phyloP scores from a whole-genome alignment of 2,888 invertebrate genomes.

The Spodoptera picta region DNA sequence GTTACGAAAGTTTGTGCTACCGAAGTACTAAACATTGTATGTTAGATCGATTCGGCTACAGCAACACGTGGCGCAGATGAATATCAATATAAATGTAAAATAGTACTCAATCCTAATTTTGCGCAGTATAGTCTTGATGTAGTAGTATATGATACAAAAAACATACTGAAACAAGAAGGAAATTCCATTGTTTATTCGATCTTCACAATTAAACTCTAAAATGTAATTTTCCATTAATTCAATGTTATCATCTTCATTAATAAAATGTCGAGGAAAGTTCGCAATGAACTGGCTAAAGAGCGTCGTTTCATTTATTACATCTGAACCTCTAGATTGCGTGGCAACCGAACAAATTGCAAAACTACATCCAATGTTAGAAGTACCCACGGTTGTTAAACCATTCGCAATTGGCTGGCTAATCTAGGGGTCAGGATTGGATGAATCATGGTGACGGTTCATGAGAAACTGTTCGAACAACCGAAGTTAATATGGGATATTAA shows the following conservation, averaged over 20 bases:
- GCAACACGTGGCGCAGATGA: slow-evolving; percentile 2
- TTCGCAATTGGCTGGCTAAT: slow-evolving; percentile 57
- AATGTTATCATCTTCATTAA: slow-evolving; percentile 7
- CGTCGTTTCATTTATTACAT: slow-evolving; percentile 22
- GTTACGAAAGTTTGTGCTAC: slow-evolving; percentile 2
- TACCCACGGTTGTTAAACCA: slow-evolving; percentile 50
- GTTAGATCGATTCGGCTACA: slow-evolving; percentile 1
- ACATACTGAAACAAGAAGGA: slow-evolving; percentile 3
- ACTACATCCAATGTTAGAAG: slow-evolving; percentile 26
- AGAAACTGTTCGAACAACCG: slow-evolving; percentile 55
- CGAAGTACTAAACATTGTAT: slow-evolving; percentile 7
- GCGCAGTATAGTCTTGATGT: not conserved
- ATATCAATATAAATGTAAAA: slow-evolving; percentile 9
- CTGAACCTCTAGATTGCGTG: slow-evolving; percentile 45
- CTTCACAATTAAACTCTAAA: not conserved
- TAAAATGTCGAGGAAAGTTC: slow-evolving; percentile 10
- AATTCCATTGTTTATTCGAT: slow-evolving; percentile 1
- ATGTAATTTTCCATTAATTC: slow-evolving; percentile 14
- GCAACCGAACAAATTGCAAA: slow-evolving; percentile 49
- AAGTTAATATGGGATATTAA: slow-evolving; percentile 38
- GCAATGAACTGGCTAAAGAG: slow-evolving; percentile 16
- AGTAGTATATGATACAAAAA: not conserved
- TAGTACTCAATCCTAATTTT: not conserved
- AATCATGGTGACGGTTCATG: slow-evolving; percentile 61
- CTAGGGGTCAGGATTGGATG: slow-evolving; percentile 66